Evolutionary conservation across 2,888 invertebrate genomes (phyloP), one percentile per base, ranked within the genome.

Genomic region (Phortica okadai): DNA sequence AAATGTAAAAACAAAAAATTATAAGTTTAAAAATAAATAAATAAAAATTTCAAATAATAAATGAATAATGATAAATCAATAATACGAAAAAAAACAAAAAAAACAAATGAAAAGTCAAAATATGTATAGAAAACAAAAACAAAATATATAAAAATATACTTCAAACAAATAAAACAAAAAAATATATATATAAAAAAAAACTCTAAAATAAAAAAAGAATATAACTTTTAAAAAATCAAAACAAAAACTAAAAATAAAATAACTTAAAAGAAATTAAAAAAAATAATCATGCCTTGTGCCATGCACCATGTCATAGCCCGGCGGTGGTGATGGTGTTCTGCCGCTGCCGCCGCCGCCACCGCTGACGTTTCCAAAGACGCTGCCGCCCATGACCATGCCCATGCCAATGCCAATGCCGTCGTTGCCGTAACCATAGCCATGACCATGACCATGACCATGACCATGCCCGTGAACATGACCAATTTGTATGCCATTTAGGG

Each of bases 271-370:
- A 77, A 70, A 76, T 64, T 62, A 82, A 77, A 86, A 80, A 81
- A 89, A 85, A 83, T 83, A 90, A 88, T 91, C 92, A 92, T 92
- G 92, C 92, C 92, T 92, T 91, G 91, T 91, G 91, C 91, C 92
- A 92, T 92, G 92, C 92, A 92, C 91, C 91, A 92, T 90, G 91
- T 92, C 91, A 91, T 92, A 92, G 89, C 90, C 90, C 82, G 92
- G 92, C 88, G 92, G 92, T 85, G 92, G 92, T 83, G 92, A 91
- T 86, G 92, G 91, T 86, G 91, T 84, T 81, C 86, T 89, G 76
- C 88, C 88, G 81, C 88, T 88, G 82, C 83, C 83, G 80, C 81
- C 75, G 64, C 54, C 54, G 74, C 75, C 67, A 70, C 42, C 85
- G 83, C 80, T 83, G 74, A 74, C 79, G 77, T 81, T 78, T 78